A percentile compares a stretch with the other conserved stretches of the same genome.
Evolutionary conservation across 2,888 invertebrate species (phyloP).

Genomic region (Tenthredo distinguenda): DNA sequence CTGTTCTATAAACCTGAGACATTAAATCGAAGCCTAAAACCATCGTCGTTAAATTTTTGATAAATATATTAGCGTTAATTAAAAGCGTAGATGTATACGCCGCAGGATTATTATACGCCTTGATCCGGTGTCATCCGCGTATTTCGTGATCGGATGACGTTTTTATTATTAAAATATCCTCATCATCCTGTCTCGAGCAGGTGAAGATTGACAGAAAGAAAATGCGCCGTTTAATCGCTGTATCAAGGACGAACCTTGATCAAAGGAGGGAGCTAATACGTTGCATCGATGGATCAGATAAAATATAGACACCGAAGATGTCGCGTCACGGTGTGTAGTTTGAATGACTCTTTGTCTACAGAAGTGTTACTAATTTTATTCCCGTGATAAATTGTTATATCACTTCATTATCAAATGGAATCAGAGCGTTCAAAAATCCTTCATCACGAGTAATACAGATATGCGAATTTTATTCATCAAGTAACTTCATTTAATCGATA

Average conservation of each 20-base stretch:
- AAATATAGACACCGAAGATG: background rate
- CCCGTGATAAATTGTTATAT: background rate
- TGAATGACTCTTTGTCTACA: background rate
- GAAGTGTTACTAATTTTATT: constrained; percentile 23
- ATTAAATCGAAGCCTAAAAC: background rate
- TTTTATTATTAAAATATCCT: background rate
- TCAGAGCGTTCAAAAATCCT: background rate
- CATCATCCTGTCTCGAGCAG: background rate
- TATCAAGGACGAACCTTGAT: constrained; percentile 21
- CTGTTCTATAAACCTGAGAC: background rate
- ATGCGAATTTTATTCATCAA: background rate
- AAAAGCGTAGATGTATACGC: background rate
- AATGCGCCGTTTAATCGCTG: background rate
- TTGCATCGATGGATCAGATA: constrained; percentile 9
- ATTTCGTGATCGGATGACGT: background rate
- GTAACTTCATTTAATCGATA: background rate
- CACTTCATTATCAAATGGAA: background rate
- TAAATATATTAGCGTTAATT: background rate
- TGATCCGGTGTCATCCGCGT: background rate
- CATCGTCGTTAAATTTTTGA: background rate
- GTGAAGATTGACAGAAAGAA: background rate
- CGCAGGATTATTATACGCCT: background rate
- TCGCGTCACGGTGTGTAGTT: background rate
- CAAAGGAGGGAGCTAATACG: constrained; percentile 1
- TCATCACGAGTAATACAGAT: background rate